These are phyloP conservation scores for Bombylius discolor DNA, from an alignment of 2,888 invertebrate species.

Conservation along the genomic window DNA sequence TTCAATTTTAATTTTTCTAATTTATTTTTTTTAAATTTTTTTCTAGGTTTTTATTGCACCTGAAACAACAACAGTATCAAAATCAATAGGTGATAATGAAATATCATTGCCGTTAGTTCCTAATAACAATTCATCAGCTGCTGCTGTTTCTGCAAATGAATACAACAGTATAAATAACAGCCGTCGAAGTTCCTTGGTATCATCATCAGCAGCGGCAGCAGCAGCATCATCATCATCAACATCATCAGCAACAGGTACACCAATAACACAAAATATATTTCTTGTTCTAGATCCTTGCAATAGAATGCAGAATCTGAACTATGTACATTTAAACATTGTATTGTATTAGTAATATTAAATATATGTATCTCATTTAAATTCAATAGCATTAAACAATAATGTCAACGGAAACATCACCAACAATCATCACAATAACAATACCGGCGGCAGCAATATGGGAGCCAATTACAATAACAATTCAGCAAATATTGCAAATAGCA, in stretches of 20 bases:
- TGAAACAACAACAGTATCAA: conserved; percentile 21
- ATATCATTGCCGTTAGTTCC: conserved; percentile 11
- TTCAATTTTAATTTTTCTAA: background rate
- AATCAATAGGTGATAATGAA: conserved; percentile 8
- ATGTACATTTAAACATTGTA: too few species aligned
- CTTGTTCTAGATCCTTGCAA: too few species aligned
- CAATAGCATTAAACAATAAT: background rate
- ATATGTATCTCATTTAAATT: background rate
- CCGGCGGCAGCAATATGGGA: background rate
- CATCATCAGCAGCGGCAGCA: conserved; percentile 11
- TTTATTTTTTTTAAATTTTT: background rate
- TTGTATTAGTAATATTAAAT: too few species aligned
- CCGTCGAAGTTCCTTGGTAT: conserved; percentile 3
- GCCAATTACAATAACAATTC: background rate
- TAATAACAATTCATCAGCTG: conserved; percentile 5
- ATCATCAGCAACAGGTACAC: background rate
- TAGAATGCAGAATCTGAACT: too few species aligned
- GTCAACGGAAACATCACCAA: background rate
- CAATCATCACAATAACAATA: background rate
- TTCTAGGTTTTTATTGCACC: conserved; percentile 25
- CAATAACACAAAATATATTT: too few species aligned
- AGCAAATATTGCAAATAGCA: too few species aligned
- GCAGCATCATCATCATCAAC: conserved; percentile 5
- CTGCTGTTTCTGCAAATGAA: background rate
- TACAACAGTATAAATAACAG: background rate